Evolutionary conservation across 1,140 invertebrate genomes (phyloP).

Genomic region (Drosophila melanica): DNA sequence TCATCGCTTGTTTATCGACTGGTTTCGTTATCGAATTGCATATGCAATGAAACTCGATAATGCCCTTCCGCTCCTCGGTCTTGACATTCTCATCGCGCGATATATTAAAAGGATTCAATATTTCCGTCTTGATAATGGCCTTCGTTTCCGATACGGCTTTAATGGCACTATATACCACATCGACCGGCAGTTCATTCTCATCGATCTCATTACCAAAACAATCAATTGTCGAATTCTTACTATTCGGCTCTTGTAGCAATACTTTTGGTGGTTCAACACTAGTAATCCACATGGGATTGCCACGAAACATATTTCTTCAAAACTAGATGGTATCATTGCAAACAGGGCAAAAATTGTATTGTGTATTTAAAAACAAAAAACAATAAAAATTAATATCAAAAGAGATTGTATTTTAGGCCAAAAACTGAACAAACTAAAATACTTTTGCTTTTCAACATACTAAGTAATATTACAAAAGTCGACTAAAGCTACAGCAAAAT

Average conservation of each 20-base stretch:
- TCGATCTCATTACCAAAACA: slow-evolving; percentile 1
- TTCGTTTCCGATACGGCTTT: slow-evolving; percentile 51
- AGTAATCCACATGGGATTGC: no score
- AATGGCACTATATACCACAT: slow-evolving; percentile 20
- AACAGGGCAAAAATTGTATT: no score
- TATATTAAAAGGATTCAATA: slow-evolving; percentile 91
- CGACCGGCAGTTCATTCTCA: slow-evolving; percentile 5
- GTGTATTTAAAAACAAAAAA: background rate
- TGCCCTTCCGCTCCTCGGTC: slow-evolving; percentile 92
- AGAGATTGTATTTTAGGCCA: background rate
- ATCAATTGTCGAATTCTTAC: background rate
- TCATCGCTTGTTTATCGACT: slow-evolving; percentile 93
- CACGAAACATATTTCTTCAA: no score
- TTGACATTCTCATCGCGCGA: slow-evolving; percentile 95
- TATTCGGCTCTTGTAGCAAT: no score
- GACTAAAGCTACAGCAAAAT: slow-evolving; percentile 14
- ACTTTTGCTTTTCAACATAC: slow-evolving; percentile 1
- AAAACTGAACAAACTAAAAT: background rate
- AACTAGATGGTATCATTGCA: no score
- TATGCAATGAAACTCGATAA: slow-evolving; percentile 96
- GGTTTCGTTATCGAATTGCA: slow-evolving; percentile 94
- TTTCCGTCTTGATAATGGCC: slow-evolving; percentile 51
- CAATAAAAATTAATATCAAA: background rate
- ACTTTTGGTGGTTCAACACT: no score
- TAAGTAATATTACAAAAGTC: slow-evolving; percentile 6